These are phyloP conservation scores for Oxycera nigricornis DNA, from an alignment of 2,888 invertebrate genomes.

Conservation along the genomic window DNA sequence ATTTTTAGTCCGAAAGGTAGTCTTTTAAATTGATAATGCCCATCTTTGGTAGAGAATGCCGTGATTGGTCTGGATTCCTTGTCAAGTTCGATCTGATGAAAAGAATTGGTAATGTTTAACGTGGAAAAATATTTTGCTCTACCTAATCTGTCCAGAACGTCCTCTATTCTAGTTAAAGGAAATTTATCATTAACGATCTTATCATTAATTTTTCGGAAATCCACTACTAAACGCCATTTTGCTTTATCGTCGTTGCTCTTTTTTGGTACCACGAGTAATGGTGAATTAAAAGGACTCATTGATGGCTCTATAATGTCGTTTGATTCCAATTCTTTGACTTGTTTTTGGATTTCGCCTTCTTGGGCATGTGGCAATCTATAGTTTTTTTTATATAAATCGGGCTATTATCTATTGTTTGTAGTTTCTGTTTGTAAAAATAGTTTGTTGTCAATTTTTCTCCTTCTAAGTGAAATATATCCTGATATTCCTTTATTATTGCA, in stretches of 20 bases:
- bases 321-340: not conserved
- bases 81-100: conserved; percentile 38
- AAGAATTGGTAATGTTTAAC: not conserved
- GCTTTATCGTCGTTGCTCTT: conserved; percentile 34
- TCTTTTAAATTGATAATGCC: too few species aligned
- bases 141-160: conserved; percentile 38
- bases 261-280: conserved; percentile 44
- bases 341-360: too few species aligned
- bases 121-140: conserved; percentile 12
- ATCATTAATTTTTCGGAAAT: not conserved
- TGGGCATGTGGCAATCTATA: not conserved
- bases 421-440: not conserved
- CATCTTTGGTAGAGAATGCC: conserved; percentile 44
- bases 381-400: conserved; percentile 28
- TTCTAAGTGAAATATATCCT: not conserved
- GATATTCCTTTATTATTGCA: not conserved
- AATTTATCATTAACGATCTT: conserved; percentile 32
- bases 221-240: not conserved
- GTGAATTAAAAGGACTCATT: conserved; percentile 44
- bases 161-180: conserved; percentile 33
- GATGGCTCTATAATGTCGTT: not conserved
- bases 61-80: conserved; percentile 41
- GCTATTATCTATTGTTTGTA: conserved; percentile 32
- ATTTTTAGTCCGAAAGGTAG: conserved; percentile 47
- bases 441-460: not conserved